These are phyloP conservation scores for Morone chrysops DNA, from an alignment of 2,113 vertebrate genomes.

Conservation along the genomic window DNA sequence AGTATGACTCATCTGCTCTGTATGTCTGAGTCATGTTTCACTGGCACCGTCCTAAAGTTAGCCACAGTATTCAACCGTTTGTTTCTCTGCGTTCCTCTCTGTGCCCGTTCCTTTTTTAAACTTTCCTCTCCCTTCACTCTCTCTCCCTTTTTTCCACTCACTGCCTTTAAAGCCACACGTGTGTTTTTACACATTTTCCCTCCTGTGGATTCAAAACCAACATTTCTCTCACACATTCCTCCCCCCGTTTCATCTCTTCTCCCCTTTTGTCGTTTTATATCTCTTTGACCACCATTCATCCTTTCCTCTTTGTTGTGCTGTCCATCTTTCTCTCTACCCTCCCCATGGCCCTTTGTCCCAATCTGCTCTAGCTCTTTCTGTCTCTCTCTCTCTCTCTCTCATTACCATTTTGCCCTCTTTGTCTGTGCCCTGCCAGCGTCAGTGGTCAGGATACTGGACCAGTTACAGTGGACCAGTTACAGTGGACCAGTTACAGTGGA, in stretches of 20 bases:
- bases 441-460: slow-evolving; percentile 30
- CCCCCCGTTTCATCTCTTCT: neutral
- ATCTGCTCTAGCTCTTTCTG: neutral
- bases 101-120: slow-evolving; percentile 12
- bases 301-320: slow-evolving; percentile 17
- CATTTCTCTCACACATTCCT: neutral
- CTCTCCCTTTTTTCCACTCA: neutral
- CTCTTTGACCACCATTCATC: slow-evolving; percentile 1
- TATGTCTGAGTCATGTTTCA: slow-evolving; percentile 62
- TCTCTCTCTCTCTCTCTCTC: neutral
- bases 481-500: slow-evolving; percentile 27
- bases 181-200: neutral
- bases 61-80: slow-evolving; percentile 22
- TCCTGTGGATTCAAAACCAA: neutral
- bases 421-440: slow-evolving; percentile 2
- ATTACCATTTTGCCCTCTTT: slow-evolving; percentile 17
- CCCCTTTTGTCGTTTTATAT: neutral
- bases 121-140: neutral
- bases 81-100: slow-evolving; percentile 48
- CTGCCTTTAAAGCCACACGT: neutral
- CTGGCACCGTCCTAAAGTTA: slow-evolving; percentile 49
- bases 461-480: slow-evolving; percentile 16
- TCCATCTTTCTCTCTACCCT: neutral
- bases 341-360: slow-evolving; percentile 14
- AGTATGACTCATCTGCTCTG: slow-evolving; percentile 57